A percentile compares a stretch with the other conserved stretches of the same genome.
These are phyloP conservation scores for Sakesphorus luctuosus DNA, from an alignment of 2,113 vertebrate species.

Conservation along the genomic window DNA sequence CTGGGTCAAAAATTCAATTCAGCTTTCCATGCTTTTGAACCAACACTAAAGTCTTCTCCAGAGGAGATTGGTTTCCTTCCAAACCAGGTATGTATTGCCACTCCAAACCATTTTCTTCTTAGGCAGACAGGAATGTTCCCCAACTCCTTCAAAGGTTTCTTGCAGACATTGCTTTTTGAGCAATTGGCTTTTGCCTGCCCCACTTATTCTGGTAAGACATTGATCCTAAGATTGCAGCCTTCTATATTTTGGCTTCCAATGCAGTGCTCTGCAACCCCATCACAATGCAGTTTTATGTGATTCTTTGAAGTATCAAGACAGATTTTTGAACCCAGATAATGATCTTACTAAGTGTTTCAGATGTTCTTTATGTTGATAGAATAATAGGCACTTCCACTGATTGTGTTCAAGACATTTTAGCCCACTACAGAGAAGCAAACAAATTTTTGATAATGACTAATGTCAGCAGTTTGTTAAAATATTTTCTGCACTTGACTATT, in stretches of 20 bases:
- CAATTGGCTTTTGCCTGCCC: not conserved
- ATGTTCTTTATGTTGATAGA: not conserved
- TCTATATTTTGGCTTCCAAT: not conserved
- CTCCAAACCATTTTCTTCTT: not conserved
- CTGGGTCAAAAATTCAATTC: not conserved
- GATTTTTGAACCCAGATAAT: not conserved
- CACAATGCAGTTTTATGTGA: not conserved
- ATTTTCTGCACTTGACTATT: not conserved
- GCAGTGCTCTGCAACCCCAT: rapidly evolving
- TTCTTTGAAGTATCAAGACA: not conserved
- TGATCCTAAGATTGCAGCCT: not conserved
- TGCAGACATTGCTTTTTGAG: not conserved
- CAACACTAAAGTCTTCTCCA: not conserved
- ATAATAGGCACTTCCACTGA: not conserved
- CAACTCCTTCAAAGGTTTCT: not conserved
- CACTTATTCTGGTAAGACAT: not conserved
- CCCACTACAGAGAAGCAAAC: not conserved
- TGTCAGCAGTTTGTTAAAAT: not conserved
- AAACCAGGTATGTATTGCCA: rapidly evolving
- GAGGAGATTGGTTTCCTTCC: not conserved
- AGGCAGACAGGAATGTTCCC: not conserved
- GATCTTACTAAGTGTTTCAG: not conserved
- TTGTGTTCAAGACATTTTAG: not conserved
- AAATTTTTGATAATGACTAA: not conserved
- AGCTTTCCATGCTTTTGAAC: not conserved